These are phyloP conservation scores for Armadillidium nasatum DNA, from an alignment of 1,140 invertebrate species.

Conservation along the genomic window DNA sequence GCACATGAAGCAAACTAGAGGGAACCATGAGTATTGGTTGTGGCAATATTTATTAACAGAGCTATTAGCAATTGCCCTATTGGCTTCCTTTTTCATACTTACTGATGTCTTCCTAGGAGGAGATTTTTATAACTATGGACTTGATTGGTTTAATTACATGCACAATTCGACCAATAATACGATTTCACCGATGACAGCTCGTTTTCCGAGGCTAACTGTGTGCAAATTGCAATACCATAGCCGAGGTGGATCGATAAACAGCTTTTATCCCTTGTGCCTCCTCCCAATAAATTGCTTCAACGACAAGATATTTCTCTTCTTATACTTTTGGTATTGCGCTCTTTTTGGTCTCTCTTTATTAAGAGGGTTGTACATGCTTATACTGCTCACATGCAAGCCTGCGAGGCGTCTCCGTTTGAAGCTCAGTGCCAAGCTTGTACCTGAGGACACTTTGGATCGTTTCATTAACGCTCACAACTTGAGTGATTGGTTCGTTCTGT, in stretches of 20 bases:
- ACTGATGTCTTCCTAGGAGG: constrained; percentile 44
- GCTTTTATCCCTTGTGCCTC: constrained; percentile 44
- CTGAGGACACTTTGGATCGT: constrained; percentile 43
- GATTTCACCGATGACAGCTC: constrained; percentile 44
- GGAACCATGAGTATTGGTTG: constrained; percentile 45
- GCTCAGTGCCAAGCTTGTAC: constrained; percentile 43
- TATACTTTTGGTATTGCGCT: constrained; percentile 44
- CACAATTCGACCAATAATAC: constrained; percentile 44
- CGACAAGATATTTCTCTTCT: constrained; percentile 44
- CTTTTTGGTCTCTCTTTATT: constrained; percentile 42
- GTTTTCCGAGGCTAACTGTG: constrained; percentile 41
- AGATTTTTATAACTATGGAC: constrained; percentile 44
- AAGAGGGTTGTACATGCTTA: constrained; percentile 42
- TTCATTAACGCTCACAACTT: constrained; percentile 45
- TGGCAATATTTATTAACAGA: constrained; percentile 43
- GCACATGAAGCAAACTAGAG: constrained; percentile 45
- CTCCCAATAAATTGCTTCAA: constrained; percentile 45
- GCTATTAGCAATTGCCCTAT: constrained; percentile 39
- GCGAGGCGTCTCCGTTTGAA: constrained; percentile 42
- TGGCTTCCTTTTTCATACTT: constrained; percentile 43
- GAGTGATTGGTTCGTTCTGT: constrained; percentile 44
- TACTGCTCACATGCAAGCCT: constrained; percentile 43
- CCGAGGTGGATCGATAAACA: constrained; percentile 44
- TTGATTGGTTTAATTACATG: constrained; percentile 45
- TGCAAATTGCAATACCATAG: constrained; percentile 44